Conservation (phyloP, 1,140 invertebrate genomes). For the Vanessa tameamea region DNA sequence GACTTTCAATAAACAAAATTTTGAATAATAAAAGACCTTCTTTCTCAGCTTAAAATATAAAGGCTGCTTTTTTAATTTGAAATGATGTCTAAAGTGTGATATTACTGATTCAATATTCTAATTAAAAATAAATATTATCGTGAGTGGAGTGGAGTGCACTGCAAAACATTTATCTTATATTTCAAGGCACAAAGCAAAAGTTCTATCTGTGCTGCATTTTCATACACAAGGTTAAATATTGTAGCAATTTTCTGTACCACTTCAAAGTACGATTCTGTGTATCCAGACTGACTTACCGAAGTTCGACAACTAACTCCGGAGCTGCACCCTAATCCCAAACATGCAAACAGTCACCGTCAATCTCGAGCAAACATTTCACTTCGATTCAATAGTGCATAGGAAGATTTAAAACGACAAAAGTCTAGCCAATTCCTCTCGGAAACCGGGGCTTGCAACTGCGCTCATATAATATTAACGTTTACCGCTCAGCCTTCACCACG, state of each 20-base stretch:
- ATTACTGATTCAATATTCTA: no score
- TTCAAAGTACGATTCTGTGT: conserved; percentile 37
- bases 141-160: no score
- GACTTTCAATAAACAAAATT: no score
- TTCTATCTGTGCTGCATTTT: conserved; percentile 6
- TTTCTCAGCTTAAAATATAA: no score
- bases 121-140: no score
- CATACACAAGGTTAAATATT: conserved; percentile 30
- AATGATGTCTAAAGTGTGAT: not conserved
- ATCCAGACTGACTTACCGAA: conserved; percentile 40
- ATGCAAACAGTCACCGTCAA: conserved; percentile 65
- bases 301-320: conserved; percentile 37
- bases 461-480: conserved; percentile 75
- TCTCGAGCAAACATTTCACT: conserved; percentile 65
- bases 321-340: conserved; percentile 50
- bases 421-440: conserved; percentile 66
- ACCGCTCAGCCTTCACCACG: conserved; percentile 51
- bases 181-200: conserved; percentile 7
- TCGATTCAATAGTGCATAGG: conserved; percentile 69
- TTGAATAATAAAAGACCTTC: no score
- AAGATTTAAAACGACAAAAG: conserved; percentile 66
- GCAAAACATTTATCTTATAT: no score
- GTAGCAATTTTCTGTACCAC: conserved; percentile 32
- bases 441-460: conserved; percentile 47
- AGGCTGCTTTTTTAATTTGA: no score